Evolutionary conservation across 2,113 vertebrate species (phyloP).

Genomic region (Bubo blakistoni): DNA sequence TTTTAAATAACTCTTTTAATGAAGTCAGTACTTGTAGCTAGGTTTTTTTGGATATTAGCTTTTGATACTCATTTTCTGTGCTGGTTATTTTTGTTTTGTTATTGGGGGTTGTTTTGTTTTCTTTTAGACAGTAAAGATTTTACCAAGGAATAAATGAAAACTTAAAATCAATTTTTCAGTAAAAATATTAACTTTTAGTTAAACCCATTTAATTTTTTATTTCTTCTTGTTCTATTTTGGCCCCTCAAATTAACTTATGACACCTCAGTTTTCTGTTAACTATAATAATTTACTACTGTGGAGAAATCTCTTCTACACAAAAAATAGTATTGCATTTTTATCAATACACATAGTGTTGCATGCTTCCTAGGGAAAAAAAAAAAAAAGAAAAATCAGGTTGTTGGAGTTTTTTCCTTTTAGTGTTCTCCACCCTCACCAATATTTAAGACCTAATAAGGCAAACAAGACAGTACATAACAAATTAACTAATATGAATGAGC

Average conservation of each 20-base stretch:
- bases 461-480: neutral
- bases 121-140: neutral
- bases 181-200: neutral
- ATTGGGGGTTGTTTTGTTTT: neutral
- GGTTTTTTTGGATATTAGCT: fast-evolving
- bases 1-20: neutral
- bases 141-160: neutral
- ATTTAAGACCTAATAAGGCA: neutral
- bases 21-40: neutral
- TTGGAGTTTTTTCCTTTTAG: fast-evolving
- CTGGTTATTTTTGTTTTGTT: neutral
- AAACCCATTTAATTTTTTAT: neutral
- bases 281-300: neutral
- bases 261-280: neutral
- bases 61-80: neutral
- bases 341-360: neutral
- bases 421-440: neutral
- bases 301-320: neutral
- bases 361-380: neutral
- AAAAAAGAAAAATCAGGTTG: neutral
- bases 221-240: neutral
- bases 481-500: neutral
- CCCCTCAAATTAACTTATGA: neutral
- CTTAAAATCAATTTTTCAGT: neutral
- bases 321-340: neutral